These are phyloP conservation scores for Xerus inauris DNA, from an alignment of 2,113 vertebrate species.

Conservation along the genomic window DNA sequence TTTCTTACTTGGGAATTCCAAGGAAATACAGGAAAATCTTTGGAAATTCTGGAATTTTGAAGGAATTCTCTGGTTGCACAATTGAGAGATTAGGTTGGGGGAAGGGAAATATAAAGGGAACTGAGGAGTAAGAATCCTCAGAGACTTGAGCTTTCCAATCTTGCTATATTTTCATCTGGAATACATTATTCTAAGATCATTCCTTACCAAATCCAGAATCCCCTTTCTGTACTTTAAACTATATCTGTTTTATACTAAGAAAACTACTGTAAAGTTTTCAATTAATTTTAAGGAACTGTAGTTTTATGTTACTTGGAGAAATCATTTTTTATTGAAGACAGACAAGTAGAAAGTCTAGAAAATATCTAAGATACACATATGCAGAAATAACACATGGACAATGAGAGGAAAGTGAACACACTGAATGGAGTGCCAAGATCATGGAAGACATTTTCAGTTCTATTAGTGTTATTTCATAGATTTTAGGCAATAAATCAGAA, in stretches of 20 bases:
- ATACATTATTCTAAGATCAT: slow-evolving; percentile 68
- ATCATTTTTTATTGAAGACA: slow-evolving; percentile 67
- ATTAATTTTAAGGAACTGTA: slow-evolving; percentile 67
- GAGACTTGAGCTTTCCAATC: slow-evolving; percentile 42
- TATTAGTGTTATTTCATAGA: not conserved
- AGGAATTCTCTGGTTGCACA: slow-evolving; percentile 54
- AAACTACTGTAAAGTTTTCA: slow-evolving; percentile 76
- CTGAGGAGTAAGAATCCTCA: not conserved
- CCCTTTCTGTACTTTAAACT: slow-evolving; percentile 60
- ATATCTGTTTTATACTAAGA: slow-evolving; percentile 70
- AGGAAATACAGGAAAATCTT: slow-evolving; percentile 52
- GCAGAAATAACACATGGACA: not conserved
- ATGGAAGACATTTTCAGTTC: not conserved
- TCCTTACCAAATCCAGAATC: slow-evolving; percentile 66
- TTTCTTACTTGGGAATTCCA: slow-evolving; percentile 41
- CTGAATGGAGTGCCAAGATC: not conserved
- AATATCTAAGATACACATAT: not conserved
- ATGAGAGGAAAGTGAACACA: not conserved
- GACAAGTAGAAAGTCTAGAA: slow-evolving; percentile 61
- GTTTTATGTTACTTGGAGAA: slow-evolving; percentile 68
- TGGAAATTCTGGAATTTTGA: slow-evolving; percentile 60
- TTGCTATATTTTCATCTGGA: slow-evolving; percentile 75
- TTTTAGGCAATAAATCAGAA: slow-evolving; percentile 33
- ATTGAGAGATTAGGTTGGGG: slow-evolving; percentile 12
- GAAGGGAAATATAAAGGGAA: not conserved